phyloP scores from a whole-genome alignment of 2,888 invertebrate species.

The Amphipoea lucens region DNA sequence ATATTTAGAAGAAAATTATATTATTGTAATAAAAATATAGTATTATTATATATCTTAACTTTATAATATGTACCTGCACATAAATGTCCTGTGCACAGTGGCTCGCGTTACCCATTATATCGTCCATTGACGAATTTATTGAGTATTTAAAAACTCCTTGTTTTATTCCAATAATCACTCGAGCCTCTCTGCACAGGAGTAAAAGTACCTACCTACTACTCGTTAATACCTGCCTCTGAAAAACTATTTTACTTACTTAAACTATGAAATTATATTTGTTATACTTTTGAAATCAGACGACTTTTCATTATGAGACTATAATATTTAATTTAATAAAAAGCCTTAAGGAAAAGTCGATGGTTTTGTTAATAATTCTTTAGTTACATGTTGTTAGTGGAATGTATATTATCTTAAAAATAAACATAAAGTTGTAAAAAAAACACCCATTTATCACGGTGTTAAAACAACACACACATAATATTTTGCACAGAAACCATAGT shows the following conservation, averaged over 20 bases:
- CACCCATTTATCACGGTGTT: too few species aligned
- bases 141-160: slow-evolving; percentile 1
- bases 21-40: slow-evolving; percentile 48
- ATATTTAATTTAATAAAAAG: slow-evolving; percentile 8
- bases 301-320: slow-evolving; percentile 26
- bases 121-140: slow-evolving; percentile 42
- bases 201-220: slow-evolving; percentile 61
- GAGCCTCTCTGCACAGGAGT: slow-evolving; percentile 41
- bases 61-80: slow-evolving; percentile 61
- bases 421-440: too few species aligned
- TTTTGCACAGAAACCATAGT: background rate
- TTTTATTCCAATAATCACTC: slow-evolving; percentile 25
- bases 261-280: slow-evolving; percentile 53
- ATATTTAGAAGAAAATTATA: slow-evolving; percentile 48
- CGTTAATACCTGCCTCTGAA: slow-evolving; percentile 63
- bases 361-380: slow-evolving; percentile 33
- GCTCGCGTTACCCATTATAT: slow-evolving; percentile 15
- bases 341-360: slow-evolving; percentile 34
- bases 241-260: slow-evolving; percentile 62
- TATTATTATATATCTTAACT: slow-evolving; percentile 50
- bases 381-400: slow-evolving; percentile 40
- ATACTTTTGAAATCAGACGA: slow-evolving; percentile 47
- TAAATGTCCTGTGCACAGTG: slow-evolving; percentile 39
- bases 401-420: slow-evolving; percentile 12
- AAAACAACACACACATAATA: background rate